These are phyloP conservation scores for Hippocampus mohnikei DNA, from an alignment of 2,113 vertebrate genomes.

Conservation along the genomic window DNA sequence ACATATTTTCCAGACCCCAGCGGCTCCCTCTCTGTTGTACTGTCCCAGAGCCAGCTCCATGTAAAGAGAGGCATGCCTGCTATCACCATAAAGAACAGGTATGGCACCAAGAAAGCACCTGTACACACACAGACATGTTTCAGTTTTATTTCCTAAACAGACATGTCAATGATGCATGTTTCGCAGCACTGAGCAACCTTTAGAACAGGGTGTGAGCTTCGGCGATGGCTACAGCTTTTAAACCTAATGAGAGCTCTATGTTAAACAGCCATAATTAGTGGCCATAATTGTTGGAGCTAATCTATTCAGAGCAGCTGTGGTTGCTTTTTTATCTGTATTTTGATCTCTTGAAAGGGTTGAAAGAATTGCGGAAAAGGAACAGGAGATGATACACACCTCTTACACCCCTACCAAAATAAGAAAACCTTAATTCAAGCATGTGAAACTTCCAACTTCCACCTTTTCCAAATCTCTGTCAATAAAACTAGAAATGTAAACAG, in stretches of 20 bases:
- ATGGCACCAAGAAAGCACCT: conserved; percentile 89
- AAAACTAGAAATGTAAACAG: neutral
- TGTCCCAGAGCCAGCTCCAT: conserved; percentile 89
- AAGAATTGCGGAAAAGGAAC: conserved; percentile 13
- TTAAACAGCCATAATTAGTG: conserved; percentile 68
- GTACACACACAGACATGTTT: conserved; percentile 18
- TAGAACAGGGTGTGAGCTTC: conserved; percentile 15
- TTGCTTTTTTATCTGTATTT: conserved; percentile 56
- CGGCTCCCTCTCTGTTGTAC: conserved; percentile 84
- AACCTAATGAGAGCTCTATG: conserved; percentile 59
- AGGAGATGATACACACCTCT: conserved; percentile 10
- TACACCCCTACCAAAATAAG: neutral
- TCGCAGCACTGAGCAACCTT: neutral
- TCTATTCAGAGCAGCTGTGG: conserved; percentile 66
- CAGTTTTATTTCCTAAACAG: neutral
- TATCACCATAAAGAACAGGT: conserved; percentile 88
- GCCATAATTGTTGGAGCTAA: conserved; percentile 60
- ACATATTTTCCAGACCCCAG: conserved; percentile 89
- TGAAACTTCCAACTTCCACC: neutral
- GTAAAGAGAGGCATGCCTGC: conserved; percentile 88
- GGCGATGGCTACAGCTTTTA: conserved; percentile 46
- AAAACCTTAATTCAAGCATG: neutral
- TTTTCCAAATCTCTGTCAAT: neutral
- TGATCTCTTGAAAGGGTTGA: conserved; percentile 52
- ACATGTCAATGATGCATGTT: conserved; percentile 6